phyloP scores from a whole-genome alignment of 2,797 vertebrate genomes.

The Carcharodon carcharias region DNA sequence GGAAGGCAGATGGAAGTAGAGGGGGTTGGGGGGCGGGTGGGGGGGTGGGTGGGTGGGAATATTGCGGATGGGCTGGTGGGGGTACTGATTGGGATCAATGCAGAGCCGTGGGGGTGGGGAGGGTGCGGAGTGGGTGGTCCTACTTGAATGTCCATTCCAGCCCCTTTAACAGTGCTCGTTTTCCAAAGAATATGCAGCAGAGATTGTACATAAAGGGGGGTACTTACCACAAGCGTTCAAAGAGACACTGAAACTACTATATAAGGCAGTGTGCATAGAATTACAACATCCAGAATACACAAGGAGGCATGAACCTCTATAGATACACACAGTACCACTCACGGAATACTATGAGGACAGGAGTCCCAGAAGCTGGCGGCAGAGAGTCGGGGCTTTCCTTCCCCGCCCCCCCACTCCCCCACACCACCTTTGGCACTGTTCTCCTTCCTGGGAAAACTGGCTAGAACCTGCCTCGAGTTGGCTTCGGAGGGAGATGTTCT shows the following conservation, averaged over 20 bases:
- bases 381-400: too few relatives aligned
- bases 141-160: background rate
- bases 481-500: too few relatives aligned
- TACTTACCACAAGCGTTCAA: background rate
- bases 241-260: background rate
- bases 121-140: background rate
- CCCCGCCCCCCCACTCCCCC: too few relatives aligned
- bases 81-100: background rate
- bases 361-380: background rate
- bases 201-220: background rate
- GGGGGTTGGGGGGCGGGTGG: too few relatives aligned
- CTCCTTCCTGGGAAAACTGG: too few relatives aligned
- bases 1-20: too few relatives aligned
- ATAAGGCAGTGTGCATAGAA: background rate
- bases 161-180: background rate
- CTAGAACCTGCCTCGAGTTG: too few relatives aligned
- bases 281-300: background rate
- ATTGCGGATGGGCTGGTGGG: too few relatives aligned
- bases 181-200: background rate
- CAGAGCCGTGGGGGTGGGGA: too few relatives aligned
- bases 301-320: background rate
- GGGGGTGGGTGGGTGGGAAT: too few relatives aligned
- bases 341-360: background rate
- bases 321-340: background rate
- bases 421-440: too few relatives aligned